Conservation (phyloP, 2,888 invertebrate genomes). For the Temnothorax unifasciatus region DNA sequence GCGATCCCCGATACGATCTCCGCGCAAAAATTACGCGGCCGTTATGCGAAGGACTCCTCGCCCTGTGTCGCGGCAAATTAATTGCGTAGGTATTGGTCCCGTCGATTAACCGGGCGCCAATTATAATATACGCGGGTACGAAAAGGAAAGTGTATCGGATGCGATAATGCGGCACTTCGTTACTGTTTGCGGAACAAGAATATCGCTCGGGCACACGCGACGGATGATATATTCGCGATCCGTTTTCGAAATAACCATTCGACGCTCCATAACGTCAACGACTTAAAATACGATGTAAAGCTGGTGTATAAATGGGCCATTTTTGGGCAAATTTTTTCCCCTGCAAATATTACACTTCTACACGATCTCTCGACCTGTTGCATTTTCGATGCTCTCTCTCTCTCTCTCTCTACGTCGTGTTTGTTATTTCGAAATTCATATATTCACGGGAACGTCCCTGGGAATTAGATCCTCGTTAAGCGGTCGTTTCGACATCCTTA, state of each 20-base stretch:
- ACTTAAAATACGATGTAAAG: neutral
- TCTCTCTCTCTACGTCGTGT: neutral
- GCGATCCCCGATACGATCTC: constrained; percentile 15
- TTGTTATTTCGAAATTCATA: constrained; percentile 21
- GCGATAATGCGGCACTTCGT: neutral
- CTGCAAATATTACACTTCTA: neutral
- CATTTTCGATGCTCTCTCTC: neutral
- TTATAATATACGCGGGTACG: neutral
- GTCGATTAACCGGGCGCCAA: constrained; percentile 29
- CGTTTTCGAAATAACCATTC: neutral
- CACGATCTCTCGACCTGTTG: constrained; percentile 20
- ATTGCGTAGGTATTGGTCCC: constrained; percentile 6
- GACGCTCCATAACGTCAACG: neutral
- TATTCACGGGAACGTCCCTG: constrained; percentile 37
- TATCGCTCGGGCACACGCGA: neutral
- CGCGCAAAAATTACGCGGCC: constrained; percentile 35
- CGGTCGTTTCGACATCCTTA: constrained; percentile 59
- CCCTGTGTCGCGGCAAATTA: constrained; percentile 20
- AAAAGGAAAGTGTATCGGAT: constrained; percentile 27
- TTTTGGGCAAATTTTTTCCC: neutral
- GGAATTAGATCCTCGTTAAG: constrained; percentile 74
- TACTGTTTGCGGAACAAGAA: neutral
- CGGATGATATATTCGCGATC: constrained; percentile 10
- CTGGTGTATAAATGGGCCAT: neutral
- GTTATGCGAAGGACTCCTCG: neutral